Base-by-base conservation (phyloP, 2,113 vertebrate species). In the Phyllopteryx taeniolatus region DNA sequence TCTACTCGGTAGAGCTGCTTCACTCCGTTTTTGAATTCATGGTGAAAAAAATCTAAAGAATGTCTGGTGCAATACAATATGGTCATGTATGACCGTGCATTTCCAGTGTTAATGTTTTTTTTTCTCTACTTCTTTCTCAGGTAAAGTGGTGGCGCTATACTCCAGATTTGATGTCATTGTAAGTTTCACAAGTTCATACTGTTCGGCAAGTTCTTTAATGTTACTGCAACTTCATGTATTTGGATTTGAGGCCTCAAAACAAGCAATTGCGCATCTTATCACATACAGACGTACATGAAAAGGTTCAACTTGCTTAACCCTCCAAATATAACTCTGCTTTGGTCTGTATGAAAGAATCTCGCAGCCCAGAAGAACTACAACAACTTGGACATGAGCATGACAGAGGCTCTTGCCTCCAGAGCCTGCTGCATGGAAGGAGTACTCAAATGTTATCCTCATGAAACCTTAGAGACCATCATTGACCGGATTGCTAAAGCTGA, bases 141-240 rank as follows among this genome's bases (percentile, higher is more conserved):
- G 94, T 47, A 93, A 93, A 86, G 96, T 98, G 0, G 95, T 98
- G 54, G 96, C 96, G 0, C 92, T 99, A 44, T 99, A 99, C 84
- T 98, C 97, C 42, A 91, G 96, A 67, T 98, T 99, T 5, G 97
- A 99, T 2, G 96, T 98, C 68, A 98, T 99, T 82, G 97, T 98
- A 90, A 96, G 97, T 68, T 9, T 42, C 51, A 10, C 31, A n/a
- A 51, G 17, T 54, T 46, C 14, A 19, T 31, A 31, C 39, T 62
- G 31, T 39, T 35, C 14, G n/a, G 8, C 13, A 19, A 5, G 14
- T 39, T 63, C 17, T 33, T 63, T 13, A 17, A 22, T 60, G 22
- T 27, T 60, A 15, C 14, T 33, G 60, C 13, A 62, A 17, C 5
- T 14, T 59, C 4, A 13, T 27, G 12, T 27, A 31, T 4, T 59